Base-by-base conservation (phyloP, 2,113 vertebrate genomes). In the Bungarus multicinctus region DNA sequence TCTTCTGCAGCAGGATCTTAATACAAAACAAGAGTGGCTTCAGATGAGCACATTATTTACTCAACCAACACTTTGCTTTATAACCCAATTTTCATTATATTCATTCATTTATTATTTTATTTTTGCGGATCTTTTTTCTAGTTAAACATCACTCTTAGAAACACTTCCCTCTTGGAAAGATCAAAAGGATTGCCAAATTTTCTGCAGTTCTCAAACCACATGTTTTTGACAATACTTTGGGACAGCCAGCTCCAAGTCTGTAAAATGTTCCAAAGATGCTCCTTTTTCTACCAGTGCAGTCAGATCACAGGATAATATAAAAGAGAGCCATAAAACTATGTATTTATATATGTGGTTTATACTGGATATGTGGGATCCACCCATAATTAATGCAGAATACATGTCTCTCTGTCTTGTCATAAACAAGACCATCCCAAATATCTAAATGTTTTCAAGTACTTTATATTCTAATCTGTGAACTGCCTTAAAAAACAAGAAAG, bases 1-100 rank as follows among this genome's bases (percentile, higher is more conserved):
- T 86, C 27, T 90, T 90, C n/a, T 87, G 55, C 55, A 87, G 54
- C 86, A 86, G 55, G 23, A 22, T 23, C 69, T 34, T 85, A 85
- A 58, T 53, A 45, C 27, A 88, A 93, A 91, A 91, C 14, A 58
- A 93, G 2, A 53, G 57, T 91, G 34, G 30, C 93, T 88, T 91
- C 91, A 64, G 43, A 57, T 52, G 23, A 27, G 30, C 58, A 91
- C 34, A 43, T 45, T 89, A 64, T 60, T 27, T 89, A 91, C 55
- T 86, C 89, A 64, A 5, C 89, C 89, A 93, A 64, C n/a, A 53
- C 25, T 50, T 91, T 85, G 30, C 39, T 91, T 58, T 69, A 25
- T 87, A 47, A 87, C 47, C 74, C 81, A 90, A 90, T 87, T 69
- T 81, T 11, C 12, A 34, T 69, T n/a, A 69, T 57, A 54, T 86